Evolutionary conservation across 2,888 invertebrate genomes (phyloP), one percentile per base, ranked within the genome.

Genomic region (Aromia moschata): DNA sequence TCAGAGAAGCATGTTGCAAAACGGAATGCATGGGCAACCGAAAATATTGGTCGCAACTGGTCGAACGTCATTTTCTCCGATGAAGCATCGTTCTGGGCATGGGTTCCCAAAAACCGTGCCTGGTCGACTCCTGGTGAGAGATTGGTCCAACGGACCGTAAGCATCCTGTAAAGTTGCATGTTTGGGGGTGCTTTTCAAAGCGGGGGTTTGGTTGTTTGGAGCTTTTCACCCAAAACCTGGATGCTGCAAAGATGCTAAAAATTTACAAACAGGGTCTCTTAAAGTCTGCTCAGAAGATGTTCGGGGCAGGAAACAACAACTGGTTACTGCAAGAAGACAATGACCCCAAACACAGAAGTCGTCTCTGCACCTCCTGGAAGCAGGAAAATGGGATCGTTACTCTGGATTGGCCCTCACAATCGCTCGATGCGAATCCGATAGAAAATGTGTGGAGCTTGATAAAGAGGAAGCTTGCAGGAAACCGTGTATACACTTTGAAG

Each of bases 381-480:
- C 5, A 11, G 14, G 37, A 37, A 37, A 11, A 37, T 37, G 3
- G 3, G 4, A 14, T 37, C 37, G 10, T 10, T 3, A 37, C 37
- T 12, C 5, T 11, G 37, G 37, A 37, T n/a, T 37, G 37, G 37
- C 14, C 37, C 10, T 37, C 37, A 37, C 10, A 11, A 12, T 1
- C 54, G 55, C n/a, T 2, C 47, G 1, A 46, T 55, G 10, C 47
- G 37, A 36, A 53, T 53, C 2, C 25, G 37, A n/a, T 40, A 18
- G 38, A 31, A 31, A 36, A 54, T 49, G 59, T 16, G 30, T 37
- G 37, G 37, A 14, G 37, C 10, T 5, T 37, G 3, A 37, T 37
- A 3, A 37, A 37, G 37, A 37, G 14, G 12, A 37, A 14, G 10
- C 37, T 37, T 37, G 3, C 11, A 5, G 14, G 14, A 37, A 37